Base-by-base conservation (phyloP, 2,797 vertebrate genomes). In the Myotis vivesi region DNA sequence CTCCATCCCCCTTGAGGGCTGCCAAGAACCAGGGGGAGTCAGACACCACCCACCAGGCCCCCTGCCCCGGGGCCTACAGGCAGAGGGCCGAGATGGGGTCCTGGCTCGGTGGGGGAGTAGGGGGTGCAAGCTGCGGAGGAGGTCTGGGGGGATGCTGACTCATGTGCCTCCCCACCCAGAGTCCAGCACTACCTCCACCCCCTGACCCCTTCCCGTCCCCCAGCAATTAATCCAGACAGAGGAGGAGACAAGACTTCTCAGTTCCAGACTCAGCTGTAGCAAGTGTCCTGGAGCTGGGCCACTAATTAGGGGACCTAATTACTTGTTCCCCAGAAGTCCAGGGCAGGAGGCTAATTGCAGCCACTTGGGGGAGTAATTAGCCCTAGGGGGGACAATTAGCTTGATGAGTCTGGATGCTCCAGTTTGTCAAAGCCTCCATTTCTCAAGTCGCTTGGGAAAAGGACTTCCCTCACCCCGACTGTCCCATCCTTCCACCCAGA, bases 1-100 rank as follows among this genome's bases (percentile, higher is more conserved):
- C 98, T 3, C 98, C 98, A 0, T 99, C 99, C 66, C 98, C 99
- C 96, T 99, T 99, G 97, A 99, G 99, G 5, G 98, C 99, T 99
- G 98, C 19, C 95, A 33, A 93, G 94, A 94, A 94, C 53, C 66
- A 22, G 76, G 59, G 22, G 12, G 3, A 1, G 9, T 96, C 92
- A 97, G 93, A 28, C 17, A 30, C 49, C 25, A 33, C 33, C 71
- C 36, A 0, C 4, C 2, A 16, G 15, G 11, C 10, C n/a, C 41
- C 41, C 19, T 81, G 57, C 33, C 49, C 2, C 3, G 13, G 62
- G 68, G 38, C 55, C 79, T 13, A 22, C 33, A 81, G 62, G 36
- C 76, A 51, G 33, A 72, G 64, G 23, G 44, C 80, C 76, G 20
- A 79, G 51, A 64, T 12, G 88, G 85, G 49, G 25, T 76, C 38